These are phyloP conservation scores for Danaus plexippus DNA, from an alignment of 1,140 invertebrate genomes.

Conservation along the genomic window DNA sequence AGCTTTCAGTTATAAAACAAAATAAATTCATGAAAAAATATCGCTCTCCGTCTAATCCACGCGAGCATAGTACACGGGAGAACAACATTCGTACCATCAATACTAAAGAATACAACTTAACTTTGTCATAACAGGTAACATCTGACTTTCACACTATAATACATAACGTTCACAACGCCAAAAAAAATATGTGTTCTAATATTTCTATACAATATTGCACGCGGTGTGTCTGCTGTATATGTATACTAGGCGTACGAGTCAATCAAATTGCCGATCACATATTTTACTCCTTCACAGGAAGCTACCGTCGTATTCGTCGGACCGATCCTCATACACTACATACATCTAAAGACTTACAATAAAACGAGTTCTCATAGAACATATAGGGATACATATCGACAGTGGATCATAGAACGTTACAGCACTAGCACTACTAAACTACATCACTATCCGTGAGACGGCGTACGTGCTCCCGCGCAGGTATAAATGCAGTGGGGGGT, in stretches of 20 bases:
- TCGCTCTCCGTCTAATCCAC: not conserved
- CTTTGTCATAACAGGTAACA: constrained; percentile 72
- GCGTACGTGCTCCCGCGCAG: constrained; percentile 24
- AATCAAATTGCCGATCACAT: constrained; percentile 40
- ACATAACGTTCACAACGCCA: constrained; percentile 71
- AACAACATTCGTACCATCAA: constrained; percentile 30
- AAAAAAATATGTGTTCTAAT: constrained; percentile 52
- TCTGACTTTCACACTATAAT: constrained; percentile 69
- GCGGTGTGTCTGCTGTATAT: constrained; percentile 57
- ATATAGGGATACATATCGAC: constrained; percentile 31
- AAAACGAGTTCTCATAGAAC: constrained; percentile 40
- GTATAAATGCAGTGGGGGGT: constrained; percentile 42
- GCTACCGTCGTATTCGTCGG: constrained; percentile 42
- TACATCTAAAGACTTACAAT: constrained; percentile 33
- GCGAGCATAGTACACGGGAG: constrained; percentile 6
- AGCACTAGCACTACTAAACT: constrained; percentile 66
- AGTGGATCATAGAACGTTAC: constrained; percentile 33
- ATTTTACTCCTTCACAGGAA: constrained; percentile 50
- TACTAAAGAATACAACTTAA: constrained; percentile 61
- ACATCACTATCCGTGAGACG: constrained; percentile 30
- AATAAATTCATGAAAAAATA: constrained; percentile 30
- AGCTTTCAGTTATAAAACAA: constrained; percentile 22
- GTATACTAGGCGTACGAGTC: constrained; percentile 48
- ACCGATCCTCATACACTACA: constrained; percentile 39
- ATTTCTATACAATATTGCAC: constrained; percentile 68